Conservation (phyloP, 2,888 invertebrate species). For the Sipha maydis region DNA sequence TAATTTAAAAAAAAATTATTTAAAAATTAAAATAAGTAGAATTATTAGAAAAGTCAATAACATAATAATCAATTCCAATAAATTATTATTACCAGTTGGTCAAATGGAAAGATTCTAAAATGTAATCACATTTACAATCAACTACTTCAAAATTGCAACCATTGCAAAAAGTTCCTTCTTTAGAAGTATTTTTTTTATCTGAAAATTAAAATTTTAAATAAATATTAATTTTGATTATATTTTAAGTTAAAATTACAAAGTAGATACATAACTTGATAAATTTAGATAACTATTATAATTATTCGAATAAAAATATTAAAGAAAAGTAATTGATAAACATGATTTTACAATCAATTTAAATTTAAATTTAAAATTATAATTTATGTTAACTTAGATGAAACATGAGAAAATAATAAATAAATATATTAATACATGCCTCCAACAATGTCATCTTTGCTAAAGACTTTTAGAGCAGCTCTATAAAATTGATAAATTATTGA, state of each 20-base stretch:
- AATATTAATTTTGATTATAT: slow-evolving; percentile 63
- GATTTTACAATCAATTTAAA: background rate
- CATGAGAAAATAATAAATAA: background rate
- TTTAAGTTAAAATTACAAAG: background rate
- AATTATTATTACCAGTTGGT: slow-evolving; percentile 75
- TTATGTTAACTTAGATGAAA: background rate
- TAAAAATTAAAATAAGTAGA: background rate
- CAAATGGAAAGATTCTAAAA: slow-evolving; percentile 78
- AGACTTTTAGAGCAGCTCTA: slow-evolving; percentile 80
- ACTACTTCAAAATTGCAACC: slow-evolving; percentile 77
- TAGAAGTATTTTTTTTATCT: slow-evolving; percentile 66
- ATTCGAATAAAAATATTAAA: background rate
- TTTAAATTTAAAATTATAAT: background rate
- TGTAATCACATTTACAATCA: slow-evolving; percentile 75
- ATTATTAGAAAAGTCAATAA: no score
- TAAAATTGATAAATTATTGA: slow-evolving; percentile 80
- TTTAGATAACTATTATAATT: background rate
- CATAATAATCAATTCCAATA: slow-evolving; percentile 71
- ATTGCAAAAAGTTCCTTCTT: slow-evolving; percentile 74
- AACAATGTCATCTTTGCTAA: slow-evolving; percentile 69
- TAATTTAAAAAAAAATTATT: no score
- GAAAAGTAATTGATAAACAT: background rate
- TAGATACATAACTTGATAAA: background rate
- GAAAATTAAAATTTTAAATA: slow-evolving; percentile 66
- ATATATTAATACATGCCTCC: slow-evolving; percentile 66